phyloP scores from a whole-genome alignment of 2,888 invertebrate species.

The Drosophila anomalipes region DNA sequence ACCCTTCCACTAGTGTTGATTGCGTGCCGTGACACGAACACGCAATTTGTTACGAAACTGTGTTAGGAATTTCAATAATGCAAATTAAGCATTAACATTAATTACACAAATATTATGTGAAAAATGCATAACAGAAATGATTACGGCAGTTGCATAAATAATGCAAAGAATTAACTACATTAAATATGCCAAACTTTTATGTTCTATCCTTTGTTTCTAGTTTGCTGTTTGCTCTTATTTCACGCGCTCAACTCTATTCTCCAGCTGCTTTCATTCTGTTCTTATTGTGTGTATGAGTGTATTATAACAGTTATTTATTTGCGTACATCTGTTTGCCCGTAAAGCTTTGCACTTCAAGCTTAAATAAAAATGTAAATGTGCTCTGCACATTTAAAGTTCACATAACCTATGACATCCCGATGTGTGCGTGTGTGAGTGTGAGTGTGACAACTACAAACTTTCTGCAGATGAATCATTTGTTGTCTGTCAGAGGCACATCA shows the following conservation, averaged over 20 bases:
- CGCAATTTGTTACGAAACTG: neutral
- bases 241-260: neutral
- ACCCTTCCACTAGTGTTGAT: neutral
- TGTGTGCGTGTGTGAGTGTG: constrained; percentile 12
- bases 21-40: constrained; percentile 2
- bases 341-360: constrained; percentile 40
- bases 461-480: constrained; percentile 69
- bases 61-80: neutral
- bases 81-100: neutral
- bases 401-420: constrained; percentile 17
- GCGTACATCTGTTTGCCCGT: constrained; percentile 35
- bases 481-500: constrained; percentile 67
- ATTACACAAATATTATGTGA: neutral
- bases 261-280: neutral
- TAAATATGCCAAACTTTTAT: neutral
- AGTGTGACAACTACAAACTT: constrained; percentile 23
- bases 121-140: neutral
- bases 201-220: neutral
- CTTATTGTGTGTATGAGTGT: constrained; percentile 25
- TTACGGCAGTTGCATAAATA: neutral
- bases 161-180: neutral
- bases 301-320: constrained; percentile 54
- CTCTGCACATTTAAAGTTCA: constrained; percentile 58
- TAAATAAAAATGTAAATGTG: constrained; percentile 65
- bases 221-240: neutral